phyloP scores from a whole-genome alignment of 2,797 vertebrate species.

The Tragopan temminckii region DNA sequence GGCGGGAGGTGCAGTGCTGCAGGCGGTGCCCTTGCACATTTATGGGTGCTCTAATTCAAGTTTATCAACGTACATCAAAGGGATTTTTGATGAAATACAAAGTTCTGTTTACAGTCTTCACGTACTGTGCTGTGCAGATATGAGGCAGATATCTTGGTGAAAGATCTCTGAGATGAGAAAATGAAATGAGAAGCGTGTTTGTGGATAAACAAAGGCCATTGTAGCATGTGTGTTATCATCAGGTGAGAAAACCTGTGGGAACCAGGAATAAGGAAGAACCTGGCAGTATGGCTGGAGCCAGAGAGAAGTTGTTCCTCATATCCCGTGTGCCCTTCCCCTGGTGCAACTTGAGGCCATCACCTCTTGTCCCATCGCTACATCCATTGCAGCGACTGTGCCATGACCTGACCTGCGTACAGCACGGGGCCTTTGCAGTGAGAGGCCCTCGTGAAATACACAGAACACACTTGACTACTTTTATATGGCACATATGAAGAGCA shows the following conservation, averaged over 20 bases:
- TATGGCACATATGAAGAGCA: fast-evolving
- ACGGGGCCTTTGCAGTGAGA: not conserved
- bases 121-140: fast-evolving
- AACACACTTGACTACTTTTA: not conserved
- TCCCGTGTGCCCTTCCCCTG: not conserved
- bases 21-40: fast-evolving
- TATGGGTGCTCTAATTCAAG: fast-evolving
- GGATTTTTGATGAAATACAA: not conserved
- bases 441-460: not conserved
- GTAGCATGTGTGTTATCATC: not conserved
- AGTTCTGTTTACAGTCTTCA: not conserved
- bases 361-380: not conserved
- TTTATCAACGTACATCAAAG: not conserved
- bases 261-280: fast-evolving
- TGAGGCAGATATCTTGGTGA: not conserved
- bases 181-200: not conserved
- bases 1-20: not conserved
- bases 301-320: not conserved
- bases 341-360: not conserved
- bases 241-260: not conserved
- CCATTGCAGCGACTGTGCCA: not conserved
- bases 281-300: not conserved
- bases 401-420: not conserved
- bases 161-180: not conserved
- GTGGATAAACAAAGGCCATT: not conserved